A percentile compares a stretch with the other conserved stretches of the same genome.
Conservation (phyloP, 2,888 invertebrate species). For the Mallateleia sp. region DNA sequence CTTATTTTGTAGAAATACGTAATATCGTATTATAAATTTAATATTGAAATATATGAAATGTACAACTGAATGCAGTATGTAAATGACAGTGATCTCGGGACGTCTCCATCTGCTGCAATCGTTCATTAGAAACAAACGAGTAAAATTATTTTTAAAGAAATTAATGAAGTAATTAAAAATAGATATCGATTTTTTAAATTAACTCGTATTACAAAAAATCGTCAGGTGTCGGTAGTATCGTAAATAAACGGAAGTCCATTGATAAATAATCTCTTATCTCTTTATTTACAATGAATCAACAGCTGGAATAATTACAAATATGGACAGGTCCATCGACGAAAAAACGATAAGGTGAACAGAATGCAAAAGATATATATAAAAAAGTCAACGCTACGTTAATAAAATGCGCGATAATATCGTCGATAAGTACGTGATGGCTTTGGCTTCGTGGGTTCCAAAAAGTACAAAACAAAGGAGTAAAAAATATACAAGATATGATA, state of each 20-base stretch:
- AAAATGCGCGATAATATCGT: background rate
- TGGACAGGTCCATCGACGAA: background rate
- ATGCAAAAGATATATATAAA: conserved; percentile 25
- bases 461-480: background rate
- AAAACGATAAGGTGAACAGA: background rate
- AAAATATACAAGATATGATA: conserved; percentile 7
- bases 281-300: conserved; percentile 58
- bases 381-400: conserved; percentile 4
- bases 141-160: too few species aligned
- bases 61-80: too few species aligned
- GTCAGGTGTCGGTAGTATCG: too few species aligned
- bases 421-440: conserved; percentile 44
- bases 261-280: conserved; percentile 47
- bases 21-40: too few species aligned
- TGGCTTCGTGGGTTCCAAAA: conserved; percentile 16
- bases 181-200: too few species aligned
- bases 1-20: too few species aligned
- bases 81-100: too few species aligned
- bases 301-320: conserved; percentile 24
- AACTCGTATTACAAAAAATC: too few species aligned
- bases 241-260: background rate
- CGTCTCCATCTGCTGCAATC: too few species aligned
- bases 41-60: too few species aligned
- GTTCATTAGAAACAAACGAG: too few species aligned
- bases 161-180: too few species aligned